Base-by-base conservation (phyloP, 2,797 vertebrate species). In the Anableps anableps region DNA sequence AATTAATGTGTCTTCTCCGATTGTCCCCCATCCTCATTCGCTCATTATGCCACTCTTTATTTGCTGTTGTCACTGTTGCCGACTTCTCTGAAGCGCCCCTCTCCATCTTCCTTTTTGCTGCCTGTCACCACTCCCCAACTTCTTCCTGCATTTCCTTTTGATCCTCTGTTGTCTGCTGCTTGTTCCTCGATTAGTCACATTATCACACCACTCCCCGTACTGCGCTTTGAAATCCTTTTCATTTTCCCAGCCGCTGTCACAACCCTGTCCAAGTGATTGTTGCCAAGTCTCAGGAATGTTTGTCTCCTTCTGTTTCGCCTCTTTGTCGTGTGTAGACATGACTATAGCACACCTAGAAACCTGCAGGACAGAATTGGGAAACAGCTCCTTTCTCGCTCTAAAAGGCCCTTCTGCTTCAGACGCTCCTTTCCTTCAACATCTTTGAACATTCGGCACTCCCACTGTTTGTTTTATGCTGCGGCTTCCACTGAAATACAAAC, bases 321-420 rank as follows among this genome's bases (percentile, higher is more conserved):
- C 21, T 70, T 31, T 86, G 68, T 88, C 91, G 2, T 93, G 94
- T 92, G 51, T 72, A 81, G 92, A 93, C 94, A 89, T 13, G 94
- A 88, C 78, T 71, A 51, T 51, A 80, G 73, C 89, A 83, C 92
- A 79, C 91, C 91, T 90, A 43, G 51, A 58, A 47, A 53, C 86
- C 86, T 87, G 86, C 91, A 82, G 87, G 86, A 81, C 84, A 1
- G 45, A 51, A 79, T 86, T 85, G 85, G 74, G 89, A 92, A 92
- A 93, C 87, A 75, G 80, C 88, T 89, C 87, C 85, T 76, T 48
- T 71, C 29, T 29, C 5, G 26, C 26, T 23, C 17, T 83, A 72
- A 81, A 87, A 82, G 75, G 31, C 53, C 64, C 55, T 23, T 72
- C 47, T 80, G 64, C 79, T 38, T 83, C 78, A 82, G 41, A 86